Conservation (phyloP, 2,888 invertebrate genomes). For the Falcaria lacertinaria region DNA sequence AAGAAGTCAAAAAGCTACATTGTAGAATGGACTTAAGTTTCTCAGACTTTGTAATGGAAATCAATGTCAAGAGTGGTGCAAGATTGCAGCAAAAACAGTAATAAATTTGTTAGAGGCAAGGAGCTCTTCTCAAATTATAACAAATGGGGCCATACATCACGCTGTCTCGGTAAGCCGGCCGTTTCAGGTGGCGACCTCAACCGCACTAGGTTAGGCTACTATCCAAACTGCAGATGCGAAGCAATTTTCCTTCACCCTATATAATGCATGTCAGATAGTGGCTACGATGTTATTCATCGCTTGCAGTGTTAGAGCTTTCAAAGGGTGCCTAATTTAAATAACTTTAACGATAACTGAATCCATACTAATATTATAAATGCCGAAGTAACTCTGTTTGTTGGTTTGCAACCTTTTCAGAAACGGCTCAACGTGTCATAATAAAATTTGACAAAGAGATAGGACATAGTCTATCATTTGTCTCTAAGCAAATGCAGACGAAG, state of each 20-base stretch:
- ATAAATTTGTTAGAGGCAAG: conserved; percentile 11
- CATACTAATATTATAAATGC: too few relatives aligned
- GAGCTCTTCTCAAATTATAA: conserved; percentile 51
- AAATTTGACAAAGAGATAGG: too few relatives aligned
- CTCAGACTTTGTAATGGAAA: conserved; percentile 14
- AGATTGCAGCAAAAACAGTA: conserved; percentile 6
- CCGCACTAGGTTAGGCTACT: background rate
- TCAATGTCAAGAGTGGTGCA: conserved; percentile 15
- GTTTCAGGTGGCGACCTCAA: conserved; percentile 15
- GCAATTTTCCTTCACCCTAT: background rate
- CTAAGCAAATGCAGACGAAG: too few relatives aligned
- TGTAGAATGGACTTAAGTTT: conserved; percentile 14
- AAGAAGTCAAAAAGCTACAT: conserved; percentile 10
- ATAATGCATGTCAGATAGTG: background rate
- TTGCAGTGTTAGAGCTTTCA: too few relatives aligned
- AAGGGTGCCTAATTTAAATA: too few relatives aligned
- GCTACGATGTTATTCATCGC: too few relatives aligned
- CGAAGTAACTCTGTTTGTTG: too few relatives aligned
- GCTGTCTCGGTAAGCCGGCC: conserved; percentile 12
- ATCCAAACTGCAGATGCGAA: background rate
- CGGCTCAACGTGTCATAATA: too few relatives aligned
- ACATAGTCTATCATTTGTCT: too few relatives aligned
- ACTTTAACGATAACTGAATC: too few relatives aligned
- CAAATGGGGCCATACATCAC: conserved; percentile 52
- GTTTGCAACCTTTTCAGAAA: too few relatives aligned